phyloP scores from a whole-genome alignment of 2,797 vertebrate genomes.

The Nannoperca australis region DNA sequence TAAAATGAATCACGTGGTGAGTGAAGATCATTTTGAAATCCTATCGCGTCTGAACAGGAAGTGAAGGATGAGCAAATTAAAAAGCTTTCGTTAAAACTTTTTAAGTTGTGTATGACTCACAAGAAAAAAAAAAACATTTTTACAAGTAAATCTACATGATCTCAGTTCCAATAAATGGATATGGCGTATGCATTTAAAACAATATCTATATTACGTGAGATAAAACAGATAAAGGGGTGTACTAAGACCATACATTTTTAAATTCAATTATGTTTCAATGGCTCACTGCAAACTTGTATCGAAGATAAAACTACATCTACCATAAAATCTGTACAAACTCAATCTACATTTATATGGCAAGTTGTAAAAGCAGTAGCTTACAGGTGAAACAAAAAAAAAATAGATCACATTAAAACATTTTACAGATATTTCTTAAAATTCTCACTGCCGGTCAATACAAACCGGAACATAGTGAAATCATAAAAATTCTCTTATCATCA shows the following conservation, averaged over 20 bases:
- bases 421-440: conserved; percentile 69
- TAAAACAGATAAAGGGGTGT: conserved; percentile 45
- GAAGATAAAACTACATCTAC: conserved; percentile 80
- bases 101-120: conserved; percentile 68
- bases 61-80: conserved; percentile 52
- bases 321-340: conserved; percentile 82
- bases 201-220: conserved; percentile 54
- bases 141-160: conserved; percentile 57
- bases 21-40: conserved; percentile 53
- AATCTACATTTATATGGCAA: conserved; percentile 79
- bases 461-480: conserved; percentile 74
- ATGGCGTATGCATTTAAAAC: conserved; percentile 50
- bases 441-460: conserved; percentile 69
- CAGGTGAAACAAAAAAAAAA: conserved; percentile 64
- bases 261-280: conserved; percentile 74
- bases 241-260: conserved; percentile 60
- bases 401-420: conserved; percentile 74
- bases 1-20: conserved; percentile 30
- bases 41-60: conserved; percentile 50
- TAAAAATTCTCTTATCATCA: conserved; percentile 70
- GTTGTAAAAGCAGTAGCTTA: conserved; percentile 75
- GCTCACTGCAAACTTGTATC: conserved; percentile 76
- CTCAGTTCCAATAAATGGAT: conserved; percentile 51
- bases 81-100: conserved; percentile 62
- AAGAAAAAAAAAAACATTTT: conserved; percentile 31